phyloP scores from a whole-genome alignment of 1,140 invertebrate genomes.

The Steinernema feltiae region DNA sequence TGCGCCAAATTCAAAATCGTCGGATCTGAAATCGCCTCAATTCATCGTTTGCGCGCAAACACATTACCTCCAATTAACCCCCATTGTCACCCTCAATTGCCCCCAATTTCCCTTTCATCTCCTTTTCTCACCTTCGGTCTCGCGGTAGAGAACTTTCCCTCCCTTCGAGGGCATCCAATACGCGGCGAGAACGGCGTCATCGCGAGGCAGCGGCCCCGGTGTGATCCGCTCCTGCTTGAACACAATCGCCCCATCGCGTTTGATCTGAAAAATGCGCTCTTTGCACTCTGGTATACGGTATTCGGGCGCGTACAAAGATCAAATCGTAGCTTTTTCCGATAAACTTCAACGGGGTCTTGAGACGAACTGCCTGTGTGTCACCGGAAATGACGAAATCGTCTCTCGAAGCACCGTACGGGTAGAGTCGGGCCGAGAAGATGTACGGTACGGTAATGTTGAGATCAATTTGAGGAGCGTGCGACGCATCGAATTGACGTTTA shows the following conservation, averaged over 20 bases:
- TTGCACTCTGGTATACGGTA: background rate
- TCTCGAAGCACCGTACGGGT: constrained; percentile 44
- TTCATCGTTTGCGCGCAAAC: no score
- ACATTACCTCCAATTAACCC: background rate
- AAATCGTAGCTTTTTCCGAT: constrained; percentile 46
- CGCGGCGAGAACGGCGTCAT: constrained; percentile 27
- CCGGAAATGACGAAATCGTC: constrained; percentile 27
- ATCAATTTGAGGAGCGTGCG: constrained; percentile 42
- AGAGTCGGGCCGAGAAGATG: constrained; percentile 51
- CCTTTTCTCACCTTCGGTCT: constrained; percentile 22
- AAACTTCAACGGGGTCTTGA: constrained; percentile 46
- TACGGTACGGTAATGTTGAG: constrained; percentile 52
- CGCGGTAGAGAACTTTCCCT: constrained; percentile 27
- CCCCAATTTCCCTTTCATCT: constrained; percentile 4
- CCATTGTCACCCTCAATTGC: background rate
- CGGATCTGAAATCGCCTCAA: constrained; percentile 20
- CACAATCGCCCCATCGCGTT: constrained; percentile 23
- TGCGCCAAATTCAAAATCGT: constrained; percentile 36
- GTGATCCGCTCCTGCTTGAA: constrained; percentile 14
- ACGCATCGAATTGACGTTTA: constrained; percentile 16
- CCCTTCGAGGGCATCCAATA: constrained; percentile 26
- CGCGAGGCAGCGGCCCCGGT: constrained; percentile 22
- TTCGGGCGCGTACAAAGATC: constrained; percentile 44
- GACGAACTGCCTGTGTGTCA: constrained; percentile 21
- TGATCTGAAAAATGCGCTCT: constrained; percentile 26